A percentile compares a stretch with the other conserved stretches of the same genome.
phyloP scores from a whole-genome alignment of 2,888 invertebrate species.

The Cantharis nigra region DNA sequence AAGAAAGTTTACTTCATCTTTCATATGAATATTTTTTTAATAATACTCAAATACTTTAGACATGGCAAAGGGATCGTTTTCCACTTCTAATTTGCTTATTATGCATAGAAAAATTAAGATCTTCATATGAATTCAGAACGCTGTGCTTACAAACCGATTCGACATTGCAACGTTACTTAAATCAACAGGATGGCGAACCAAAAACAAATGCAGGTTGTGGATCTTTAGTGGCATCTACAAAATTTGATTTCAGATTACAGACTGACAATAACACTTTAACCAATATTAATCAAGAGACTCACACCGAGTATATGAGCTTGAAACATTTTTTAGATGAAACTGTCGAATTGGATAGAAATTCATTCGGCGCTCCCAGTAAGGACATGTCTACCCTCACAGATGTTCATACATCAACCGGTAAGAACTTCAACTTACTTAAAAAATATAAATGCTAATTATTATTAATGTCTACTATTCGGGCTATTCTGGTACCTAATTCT shows the following conservation, averaged over 20 bases:
- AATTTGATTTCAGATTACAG: slow-evolving; percentile 43
- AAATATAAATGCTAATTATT: background rate
- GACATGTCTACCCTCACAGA: background rate
- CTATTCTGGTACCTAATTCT: too few species aligned
- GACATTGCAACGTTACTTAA: slow-evolving; percentile 20
- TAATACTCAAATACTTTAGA: slow-evolving; percentile 6
- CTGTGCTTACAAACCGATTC: slow-evolving; percentile 25
- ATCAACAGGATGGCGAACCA: slow-evolving; percentile 27
- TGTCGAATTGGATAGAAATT: slow-evolving; percentile 35
- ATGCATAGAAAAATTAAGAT: slow-evolving; percentile 28
- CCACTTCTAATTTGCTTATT: slow-evolving; percentile 20
- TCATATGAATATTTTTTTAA: background rate
- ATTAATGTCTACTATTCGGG: too few species aligned
- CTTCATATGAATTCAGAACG: slow-evolving; percentile 25
- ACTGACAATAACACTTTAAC: slow-evolving; percentile 34
- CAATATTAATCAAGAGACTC: slow-evolving; percentile 42
- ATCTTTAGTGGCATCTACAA: slow-evolving; percentile 41
- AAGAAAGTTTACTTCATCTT: background rate
- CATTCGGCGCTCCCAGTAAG: slow-evolving; percentile 22
- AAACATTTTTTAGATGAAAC: slow-evolving; percentile 50
- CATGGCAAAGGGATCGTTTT: slow-evolving; percentile 26
- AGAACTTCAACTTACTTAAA: background rate
- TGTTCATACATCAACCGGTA: background rate
- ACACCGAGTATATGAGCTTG: slow-evolving; percentile 47
- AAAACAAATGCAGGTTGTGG: slow-evolving; percentile 25